Conservation (phyloP, 2,888 invertebrate genomes). For the Hololepta plana region DNA sequence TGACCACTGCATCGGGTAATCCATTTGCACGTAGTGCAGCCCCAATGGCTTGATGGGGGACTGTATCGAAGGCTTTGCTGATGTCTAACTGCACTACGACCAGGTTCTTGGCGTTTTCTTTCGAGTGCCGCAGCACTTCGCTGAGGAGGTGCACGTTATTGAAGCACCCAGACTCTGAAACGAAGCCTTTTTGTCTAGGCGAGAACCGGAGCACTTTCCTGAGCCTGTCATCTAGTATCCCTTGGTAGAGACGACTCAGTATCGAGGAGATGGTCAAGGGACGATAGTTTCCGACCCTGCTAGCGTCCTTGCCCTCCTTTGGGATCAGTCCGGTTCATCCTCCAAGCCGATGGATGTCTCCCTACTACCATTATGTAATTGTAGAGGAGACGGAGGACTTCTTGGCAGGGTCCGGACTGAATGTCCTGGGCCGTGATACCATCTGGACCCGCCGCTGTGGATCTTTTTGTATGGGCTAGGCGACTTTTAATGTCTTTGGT, state of each 20-base stretch:
- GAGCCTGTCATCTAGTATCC: conserved; percentile 14
- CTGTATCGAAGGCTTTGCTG: conserved; percentile 23
- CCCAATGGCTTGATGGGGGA: conserved; percentile 11
- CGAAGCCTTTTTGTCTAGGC: conserved; percentile 20
- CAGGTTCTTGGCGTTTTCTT: too few relatives aligned
- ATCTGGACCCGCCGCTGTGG: conserved; percentile 13
- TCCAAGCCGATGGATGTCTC: conserved; percentile 15
- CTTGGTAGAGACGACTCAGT: conserved; percentile 15
- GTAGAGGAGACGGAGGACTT: conserved; percentile 9
- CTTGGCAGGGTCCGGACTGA: too few relatives aligned
- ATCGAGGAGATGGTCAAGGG: conserved; percentile 18
- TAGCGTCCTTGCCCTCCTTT: conserved; percentile 16
- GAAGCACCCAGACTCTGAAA: conserved; percentile 16
- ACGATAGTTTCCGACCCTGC: conserved; percentile 14
- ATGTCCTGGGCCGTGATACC: too few relatives aligned
- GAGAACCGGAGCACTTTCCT: conserved; percentile 8
- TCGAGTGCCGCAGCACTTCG: too few relatives aligned
- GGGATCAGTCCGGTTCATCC: conserved; percentile 17
- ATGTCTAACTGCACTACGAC: conserved; percentile 22
- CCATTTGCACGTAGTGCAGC: conserved; percentile 16
- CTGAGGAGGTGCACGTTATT: conserved; percentile 17
- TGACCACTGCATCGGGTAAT: conserved; percentile 14
- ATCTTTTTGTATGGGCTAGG: conserved; percentile 9
- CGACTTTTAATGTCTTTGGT: conserved; percentile 9
- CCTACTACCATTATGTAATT: conserved; percentile 10